Base-by-base conservation (phyloP, 1,140 invertebrate genomes). In the Dufourea novaeangliae region DNA sequence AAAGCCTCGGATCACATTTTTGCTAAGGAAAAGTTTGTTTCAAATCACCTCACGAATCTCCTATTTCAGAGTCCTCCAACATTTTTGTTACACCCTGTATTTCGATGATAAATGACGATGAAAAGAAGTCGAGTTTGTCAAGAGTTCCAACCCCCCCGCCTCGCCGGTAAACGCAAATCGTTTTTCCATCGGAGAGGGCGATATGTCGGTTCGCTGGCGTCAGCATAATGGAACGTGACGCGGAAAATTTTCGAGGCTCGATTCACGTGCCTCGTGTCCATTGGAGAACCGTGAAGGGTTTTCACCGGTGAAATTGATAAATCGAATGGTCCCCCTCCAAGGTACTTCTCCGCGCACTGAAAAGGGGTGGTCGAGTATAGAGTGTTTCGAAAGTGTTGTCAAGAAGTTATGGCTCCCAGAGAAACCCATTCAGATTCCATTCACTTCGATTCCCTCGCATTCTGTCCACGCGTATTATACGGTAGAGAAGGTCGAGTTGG, bases 201-300 rank as follows among this genome's bases (percentile, higher is more conserved):
- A 50, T 50, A 50, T n/a, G 46, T 50, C 46, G 46, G 20, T 50
- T 50, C n/a, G 46, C n/a, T 50, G 46, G 46, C n/a, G n/a, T 22
- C 46, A 7, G 17, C 4, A 50, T n/a, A 7, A 50, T 50, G 20
- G 46, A n/a, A n/a, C 46, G 46, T 50, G 20, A n/a, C 46, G 20
- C 20, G 20, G 20, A 50, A 50, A 50, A 50, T 50, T 50, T n/a
- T n/a, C 4, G 20, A n/a, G 8, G 8, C n/a, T n/a, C n/a, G n/a
- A n/a, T n/a, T n/a, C n/a, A n/a, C n/a, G n/a, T n/a, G n/a, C n/a
- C n/a, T n/a, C n/a, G 8, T 8, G 34, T 37, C 20, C 46, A 8
- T 2, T 50, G 8, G 17, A 50, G 46, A 50, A n/a, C 46, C 46
- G 20, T 50, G 44, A n/a, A 20, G 11, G 20, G 6, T n/a, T 50